Evolutionary conservation across 2,888 invertebrate species (phyloP), one percentile per base, ranked within the genome.

Genomic region (Junonia oenone): DNA sequence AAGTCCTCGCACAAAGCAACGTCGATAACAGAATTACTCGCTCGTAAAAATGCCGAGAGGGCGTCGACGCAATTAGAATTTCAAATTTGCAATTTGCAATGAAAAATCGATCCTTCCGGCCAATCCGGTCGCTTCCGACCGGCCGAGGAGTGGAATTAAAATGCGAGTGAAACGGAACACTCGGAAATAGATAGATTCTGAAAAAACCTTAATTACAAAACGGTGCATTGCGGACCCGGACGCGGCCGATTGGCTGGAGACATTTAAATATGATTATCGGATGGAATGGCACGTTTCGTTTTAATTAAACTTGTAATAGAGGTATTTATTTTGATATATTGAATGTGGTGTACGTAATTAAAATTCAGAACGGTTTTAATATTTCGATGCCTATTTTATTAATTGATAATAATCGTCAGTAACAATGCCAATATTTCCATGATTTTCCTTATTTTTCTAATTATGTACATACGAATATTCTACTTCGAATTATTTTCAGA

Each of bases 101-200:
- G 71, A 68, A 71, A 72, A 76, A 79, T 72, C 71, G 84, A 85
- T 87, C 83, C 71, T 86, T 88, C 87, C 86, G 83, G 78, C 65
- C 73, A 68, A 67, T 71, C 73, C 69, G 60, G 65, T 63, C 65
- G 65, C 63, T 75, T 73, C 75, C 75, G 73, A 43, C 57, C 62
- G 58, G 68, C 65, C 67, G 73, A 74, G 37, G 69, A 68, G 65
- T 68, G 61, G 68, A 75, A 78, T 79, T 78, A 79, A 81, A 83
- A 83, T 68, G 71, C 62, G 58, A 37, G 51, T 19, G 29, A 47
- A 59, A 68, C 75, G 78, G 76, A 78, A 71, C 66, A 63, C 72
- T 75, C 75, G 75, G 76, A 77, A 72, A 75, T 73, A 62, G 65
- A 59, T 60, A 50, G 58, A 46, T 51, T 55, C 58, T 61, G 60